Conservation (phyloP, 2,888 invertebrate species). For the Thereva nobilitata region DNA sequence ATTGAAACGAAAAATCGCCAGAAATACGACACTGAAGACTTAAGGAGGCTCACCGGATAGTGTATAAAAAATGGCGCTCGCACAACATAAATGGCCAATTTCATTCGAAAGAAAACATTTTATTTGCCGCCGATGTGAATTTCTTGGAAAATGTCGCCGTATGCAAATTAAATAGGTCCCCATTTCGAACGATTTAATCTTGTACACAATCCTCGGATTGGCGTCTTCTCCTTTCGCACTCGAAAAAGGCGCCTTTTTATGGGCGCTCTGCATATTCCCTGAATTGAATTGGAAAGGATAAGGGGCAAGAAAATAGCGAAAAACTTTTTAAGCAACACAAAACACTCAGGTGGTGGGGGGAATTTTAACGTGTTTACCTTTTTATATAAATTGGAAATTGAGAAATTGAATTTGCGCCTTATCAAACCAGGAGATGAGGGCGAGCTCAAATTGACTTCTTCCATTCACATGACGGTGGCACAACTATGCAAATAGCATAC, state of each 20-base stretch:
- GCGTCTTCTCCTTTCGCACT: slow-evolving; percentile 34
- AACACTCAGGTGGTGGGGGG: not conserved
- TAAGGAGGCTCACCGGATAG: slow-evolving; percentile 2
- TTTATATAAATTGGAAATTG: slow-evolving; percentile 39
- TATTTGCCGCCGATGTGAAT: slow-evolving; percentile 42
- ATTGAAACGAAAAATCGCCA: slow-evolving; percentile 33
- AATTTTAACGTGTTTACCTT: slow-evolving; percentile 18
- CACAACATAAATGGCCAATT: slow-evolving; percentile 41
- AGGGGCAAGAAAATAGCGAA: slow-evolving; percentile 14
- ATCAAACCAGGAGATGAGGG: not conserved
- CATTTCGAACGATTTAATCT: slow-evolving; percentile 42
- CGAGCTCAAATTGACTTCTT: slow-evolving; percentile 5
- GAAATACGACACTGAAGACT: not conserved
- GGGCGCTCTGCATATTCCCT: slow-evolving; percentile 20
- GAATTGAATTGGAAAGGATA: slow-evolving; percentile 6
- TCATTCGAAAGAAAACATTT: slow-evolving; percentile 41
- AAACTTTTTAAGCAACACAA: slow-evolving; percentile 10
- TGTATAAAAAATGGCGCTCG: slow-evolving; percentile 40
- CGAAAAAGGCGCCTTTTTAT: slow-evolving; percentile 31
- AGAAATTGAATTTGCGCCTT: slow-evolving; percentile 39
- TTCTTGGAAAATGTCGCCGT: slow-evolving; percentile 41
- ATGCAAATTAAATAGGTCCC: slow-evolving; percentile 44
- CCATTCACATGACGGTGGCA: slow-evolving; percentile 6
- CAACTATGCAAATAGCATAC: slow-evolving; percentile 8
- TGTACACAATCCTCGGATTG: slow-evolving; percentile 36